Base-by-base conservation (phyloP, 1,140 invertebrate genomes). In the Drosophila pruinosa region DNA sequence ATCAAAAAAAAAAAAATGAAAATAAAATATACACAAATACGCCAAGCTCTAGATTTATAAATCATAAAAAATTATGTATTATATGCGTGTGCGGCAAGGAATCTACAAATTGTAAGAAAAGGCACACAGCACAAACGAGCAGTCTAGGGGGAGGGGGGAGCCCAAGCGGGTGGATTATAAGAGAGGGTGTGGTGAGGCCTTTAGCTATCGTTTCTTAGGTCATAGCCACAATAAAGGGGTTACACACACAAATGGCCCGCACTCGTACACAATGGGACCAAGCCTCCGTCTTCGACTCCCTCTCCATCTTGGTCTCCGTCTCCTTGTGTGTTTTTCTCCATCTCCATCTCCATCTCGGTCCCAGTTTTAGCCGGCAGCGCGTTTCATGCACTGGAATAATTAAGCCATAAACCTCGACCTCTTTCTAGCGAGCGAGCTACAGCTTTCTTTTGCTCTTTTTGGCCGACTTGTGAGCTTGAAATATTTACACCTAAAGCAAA, bases 381-480 rank as follows among this genome's bases (percentile, higher is more conserved):
- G 59, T 88, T 88, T 88, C 82, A 88, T 88, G 82, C 83, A 88
- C 82, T 64, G 56, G 61, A 83, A 88, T 88, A 88, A 88, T 88
- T 88, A 88, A 88, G 82, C 82, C 76, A 82, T 88, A 88, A 88
- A 82, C 82, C 82, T 88, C 82, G 82, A 88, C 82, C 82, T 88
- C 82, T 75, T 86, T 88, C 68, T 63, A 53, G 71, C 8, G 19
- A 41, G 53, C 31, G 19, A 59, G 34, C 59, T 59, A 67, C 64
- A 69, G 67, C 53, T 67, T 63, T 57, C 43, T 61, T 59, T 21
- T 62, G 26, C 10, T 47, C 48, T 57, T 68, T 15, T 47, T 24
- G 78, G 52, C 43, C 79, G 58, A 82, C 59, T 72, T 82, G 82
- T 89, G 82, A 89, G 82, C 83, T 82, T 86, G 78, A 88, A 78